These are phyloP conservation scores for Macquaria ambigua DNA, from an alignment of 2,113 vertebrate genomes.

Conservation along the genomic window DNA sequence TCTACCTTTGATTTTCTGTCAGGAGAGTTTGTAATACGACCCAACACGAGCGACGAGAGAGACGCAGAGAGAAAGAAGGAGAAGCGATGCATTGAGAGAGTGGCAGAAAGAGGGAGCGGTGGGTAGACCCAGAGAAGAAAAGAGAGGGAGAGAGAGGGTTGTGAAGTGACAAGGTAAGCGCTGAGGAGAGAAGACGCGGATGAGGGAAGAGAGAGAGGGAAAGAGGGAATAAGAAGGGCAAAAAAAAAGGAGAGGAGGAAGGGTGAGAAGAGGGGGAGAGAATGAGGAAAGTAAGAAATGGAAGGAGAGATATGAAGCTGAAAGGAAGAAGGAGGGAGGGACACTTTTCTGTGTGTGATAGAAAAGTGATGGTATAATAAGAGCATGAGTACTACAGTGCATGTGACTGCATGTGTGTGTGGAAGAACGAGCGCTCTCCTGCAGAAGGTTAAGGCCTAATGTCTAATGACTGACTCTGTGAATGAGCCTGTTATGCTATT, in stretches of 20 bases:
- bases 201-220: slow-evolving; percentile 4
- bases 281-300: background rate
- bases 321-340: background rate
- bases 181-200: background rate
- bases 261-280: background rate
- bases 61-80: background rate
- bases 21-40: slow-evolving; percentile 62
- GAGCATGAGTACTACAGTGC: background rate
- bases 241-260: background rate
- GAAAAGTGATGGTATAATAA: slow-evolving; percentile 12
- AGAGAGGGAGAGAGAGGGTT: background rate
- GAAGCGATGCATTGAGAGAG: slow-evolving; percentile 7
- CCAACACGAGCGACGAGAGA: slow-evolving; percentile 22
- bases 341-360: background rate
- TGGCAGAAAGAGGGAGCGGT: slow-evolving; percentile 9
- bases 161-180: background rate
- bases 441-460: slow-evolving; percentile 28
- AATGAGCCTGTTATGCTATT: slow-evolving; percentile 44
- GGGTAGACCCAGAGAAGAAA: too few species aligned
- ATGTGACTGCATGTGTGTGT: background rate
- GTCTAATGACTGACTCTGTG: slow-evolving; percentile 25
- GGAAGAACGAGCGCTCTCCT: background rate
- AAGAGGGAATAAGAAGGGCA: background rate
- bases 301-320: background rate
- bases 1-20: slow-evolving; percentile 70